Conservation (phyloP, 2,888 invertebrate genomes). For the Mythimna lalbum region DNA sequence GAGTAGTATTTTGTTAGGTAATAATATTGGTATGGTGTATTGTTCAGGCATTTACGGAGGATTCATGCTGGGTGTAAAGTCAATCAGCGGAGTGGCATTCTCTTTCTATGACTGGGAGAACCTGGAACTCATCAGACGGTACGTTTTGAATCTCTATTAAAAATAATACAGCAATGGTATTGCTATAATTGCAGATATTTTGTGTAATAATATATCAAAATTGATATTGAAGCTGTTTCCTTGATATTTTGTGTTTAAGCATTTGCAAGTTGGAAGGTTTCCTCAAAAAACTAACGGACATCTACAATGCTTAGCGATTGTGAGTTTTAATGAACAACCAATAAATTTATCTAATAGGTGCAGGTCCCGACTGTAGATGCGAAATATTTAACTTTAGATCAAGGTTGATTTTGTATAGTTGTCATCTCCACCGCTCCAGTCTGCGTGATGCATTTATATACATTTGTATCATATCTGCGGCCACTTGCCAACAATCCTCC, state of each 20-base stretch:
- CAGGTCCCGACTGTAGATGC: background rate
- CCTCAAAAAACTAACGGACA: background rate
- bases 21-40: conserved; percentile 11
- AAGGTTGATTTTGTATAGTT: background rate
- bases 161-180: background rate
- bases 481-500: too few relatives aligned
- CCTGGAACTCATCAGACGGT: conserved; percentile 95
- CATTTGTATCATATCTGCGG: background rate
- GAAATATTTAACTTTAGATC: background rate
- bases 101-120: conserved; percentile 99
- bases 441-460: too few relatives aligned
- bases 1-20: background rate
- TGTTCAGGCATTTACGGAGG: conserved; percentile 96
- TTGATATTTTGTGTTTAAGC: background rate
- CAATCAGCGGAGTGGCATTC: conserved; percentile 97
- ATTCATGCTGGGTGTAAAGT: conserved; percentile 96
- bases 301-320: background rate
- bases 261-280: background rate
- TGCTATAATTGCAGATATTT: background rate
- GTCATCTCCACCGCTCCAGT: too few relatives aligned
- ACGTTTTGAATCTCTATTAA: conserved; percentile 37
- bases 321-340: background rate
- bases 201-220: background rate
- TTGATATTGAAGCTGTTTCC: background rate
- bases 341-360: background rate